Evolutionary conservation across 2,113 vertebrate genomes (phyloP).

Genomic region (Uria aalge): DNA sequence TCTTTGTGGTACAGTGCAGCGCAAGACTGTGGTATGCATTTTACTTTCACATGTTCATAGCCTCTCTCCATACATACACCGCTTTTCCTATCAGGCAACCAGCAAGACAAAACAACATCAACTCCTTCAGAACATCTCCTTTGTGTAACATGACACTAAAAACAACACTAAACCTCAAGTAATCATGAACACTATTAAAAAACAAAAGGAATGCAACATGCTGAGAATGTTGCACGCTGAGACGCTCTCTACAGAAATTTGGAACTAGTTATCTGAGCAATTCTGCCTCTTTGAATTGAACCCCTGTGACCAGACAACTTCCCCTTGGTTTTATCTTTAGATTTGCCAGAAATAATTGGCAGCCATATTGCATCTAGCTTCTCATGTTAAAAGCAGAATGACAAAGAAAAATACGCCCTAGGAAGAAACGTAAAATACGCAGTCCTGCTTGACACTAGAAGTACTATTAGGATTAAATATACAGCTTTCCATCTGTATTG

Average conservation of each 20-base stretch:
- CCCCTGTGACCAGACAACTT: background rate
- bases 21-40: background rate
- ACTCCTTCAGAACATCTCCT: background rate
- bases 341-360: background rate
- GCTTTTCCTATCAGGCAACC: background rate
- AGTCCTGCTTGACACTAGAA: background rate
- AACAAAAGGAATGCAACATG: background rate
- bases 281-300: background rate
- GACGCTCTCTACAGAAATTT: background rate
- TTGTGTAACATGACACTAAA: background rate
- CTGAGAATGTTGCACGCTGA: background rate
- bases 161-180: background rate
- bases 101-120: background rate
- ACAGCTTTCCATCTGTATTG: background rate
- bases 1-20: background rate
- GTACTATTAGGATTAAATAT: background rate
- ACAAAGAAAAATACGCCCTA: background rate
- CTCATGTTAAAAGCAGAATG: background rate
- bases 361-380: background rate
- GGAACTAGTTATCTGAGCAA: background rate
- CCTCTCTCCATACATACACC: background rate
- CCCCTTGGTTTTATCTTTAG: background rate
- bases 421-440: background rate
- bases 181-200: background rate
- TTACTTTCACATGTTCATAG: fast-evolving